A percentile compares a stretch with the other conserved stretches of the same genome.
These are phyloP conservation scores for Aplysia californica DNA, from an alignment of 1,140 invertebrate genomes.

Conservation along the genomic window DNA sequence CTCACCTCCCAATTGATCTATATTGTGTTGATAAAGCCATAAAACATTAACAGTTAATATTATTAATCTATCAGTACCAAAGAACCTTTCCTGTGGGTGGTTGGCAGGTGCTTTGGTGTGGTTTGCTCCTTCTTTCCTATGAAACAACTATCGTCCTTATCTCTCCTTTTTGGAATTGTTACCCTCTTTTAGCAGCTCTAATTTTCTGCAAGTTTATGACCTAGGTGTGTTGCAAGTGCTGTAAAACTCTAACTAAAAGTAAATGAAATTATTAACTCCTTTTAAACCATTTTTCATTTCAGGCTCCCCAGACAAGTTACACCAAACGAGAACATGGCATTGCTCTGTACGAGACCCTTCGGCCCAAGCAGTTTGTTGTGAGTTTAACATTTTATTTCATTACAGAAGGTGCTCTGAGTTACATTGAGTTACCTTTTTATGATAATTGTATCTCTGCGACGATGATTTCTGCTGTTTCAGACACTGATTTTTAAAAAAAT, in stretches of 20 bases:
- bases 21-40: too few species aligned
- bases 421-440: too few species aligned
- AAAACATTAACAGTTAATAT: too few species aligned
- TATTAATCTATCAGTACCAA: too few species aligned
- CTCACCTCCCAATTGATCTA: too few species aligned
- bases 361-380: conserved; percentile 17
- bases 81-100: not conserved
- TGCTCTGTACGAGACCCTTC: conserved; percentile 1
- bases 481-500: not conserved
- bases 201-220: not conserved
- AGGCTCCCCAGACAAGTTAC: conserved; percentile 19
- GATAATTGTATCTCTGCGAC: not conserved
- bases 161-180: not conserved
- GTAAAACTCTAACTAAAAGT: not conserved
- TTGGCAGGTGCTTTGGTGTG: too few species aligned
- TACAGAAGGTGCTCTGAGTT: not conserved
- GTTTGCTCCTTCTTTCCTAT: not conserved
- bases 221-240: not conserved
- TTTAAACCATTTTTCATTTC: not conserved
- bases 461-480: not conserved
- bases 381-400: not conserved
- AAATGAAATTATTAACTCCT: not conserved
- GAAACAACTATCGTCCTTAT: not conserved
- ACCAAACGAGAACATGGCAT: conserved; percentile 8
- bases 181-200: not conserved